Evolutionary conservation across 2,888 invertebrate genomes (phyloP).

Genomic region (Lochmaea crataegi): DNA sequence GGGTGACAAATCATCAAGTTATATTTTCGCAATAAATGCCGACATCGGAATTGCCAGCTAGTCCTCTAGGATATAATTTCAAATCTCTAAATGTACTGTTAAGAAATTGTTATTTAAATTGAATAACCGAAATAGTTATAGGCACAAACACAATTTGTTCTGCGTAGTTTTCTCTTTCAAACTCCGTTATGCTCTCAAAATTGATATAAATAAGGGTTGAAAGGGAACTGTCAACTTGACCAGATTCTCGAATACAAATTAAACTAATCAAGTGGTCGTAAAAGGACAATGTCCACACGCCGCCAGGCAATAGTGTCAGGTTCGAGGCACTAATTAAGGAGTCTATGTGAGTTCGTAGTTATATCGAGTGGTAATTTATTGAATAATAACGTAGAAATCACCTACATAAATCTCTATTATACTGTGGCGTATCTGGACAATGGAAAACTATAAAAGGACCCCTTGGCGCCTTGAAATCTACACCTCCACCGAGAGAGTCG

Average conservation of each 20-base stretch:
- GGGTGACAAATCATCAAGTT: no score
- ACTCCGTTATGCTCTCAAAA: not conserved
- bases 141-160: not conserved
- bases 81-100: no score
- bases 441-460: conserved; percentile 57
- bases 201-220: conserved; percentile 34
- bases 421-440: conserved; percentile 60
- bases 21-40: no score
- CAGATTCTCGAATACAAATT: conserved; percentile 62
- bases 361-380: conserved; percentile 63
- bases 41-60: no score
- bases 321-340: conserved; percentile 63
- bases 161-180: not conserved
- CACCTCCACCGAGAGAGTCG: conserved; percentile 51
- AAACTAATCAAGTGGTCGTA: conserved; percentile 64
- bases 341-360: conserved; percentile 56
- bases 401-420: conserved; percentile 65
- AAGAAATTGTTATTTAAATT: no score
- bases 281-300: conserved; percentile 60
- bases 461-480: conserved; percentile 56
- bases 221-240: conserved; percentile 36
- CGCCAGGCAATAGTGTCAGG: conserved; percentile 55
- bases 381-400: conserved; percentile 65
- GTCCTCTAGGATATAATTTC: no score
- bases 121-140: not conserved